A percentile compares a stretch with the other conserved stretches of the same genome.
Evolutionary conservation across 2,888 invertebrate species (phyloP).

Genomic region (Drosophila percnosoma): DNA sequence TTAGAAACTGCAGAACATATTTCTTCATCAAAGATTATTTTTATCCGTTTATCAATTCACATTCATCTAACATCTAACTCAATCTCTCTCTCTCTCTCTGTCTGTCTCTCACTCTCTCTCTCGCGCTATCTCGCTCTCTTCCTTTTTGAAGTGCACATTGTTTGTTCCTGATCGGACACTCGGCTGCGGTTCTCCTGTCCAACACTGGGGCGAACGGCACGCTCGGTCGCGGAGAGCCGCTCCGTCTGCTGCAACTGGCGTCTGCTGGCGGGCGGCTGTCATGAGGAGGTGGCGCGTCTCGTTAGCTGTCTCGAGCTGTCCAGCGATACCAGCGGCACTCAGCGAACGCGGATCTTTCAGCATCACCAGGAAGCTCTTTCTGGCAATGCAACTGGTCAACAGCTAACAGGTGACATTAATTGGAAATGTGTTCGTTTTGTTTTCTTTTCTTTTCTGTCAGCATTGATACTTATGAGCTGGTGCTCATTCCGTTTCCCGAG

Average conservation of each 20-base stretch:
- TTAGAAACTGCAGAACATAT: neutral
- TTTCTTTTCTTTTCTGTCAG: conserved; percentile 75
- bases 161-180: conserved; percentile 86
- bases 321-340: conserved; percentile 64
- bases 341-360: conserved; percentile 83
- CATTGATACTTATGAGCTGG: conserved; percentile 87
- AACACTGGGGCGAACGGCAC: conserved; percentile 85
- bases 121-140: neutral
- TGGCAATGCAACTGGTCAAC: conserved; percentile 66
- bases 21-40: neutral
- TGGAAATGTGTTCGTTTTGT: conserved; percentile 4
- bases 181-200: conserved; percentile 86
- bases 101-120: neutral
- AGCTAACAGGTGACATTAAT: conserved; percentile 19
- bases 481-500: conserved; percentile 86
- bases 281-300: conserved; percentile 84
- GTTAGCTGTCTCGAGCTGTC: conserved; percentile 70
- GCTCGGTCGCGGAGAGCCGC: conserved; percentile 85
- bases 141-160: neutral
- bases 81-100: neutral
- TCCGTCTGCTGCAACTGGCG: conserved; percentile 79
- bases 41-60: neutral
- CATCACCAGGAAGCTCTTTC: conserved; percentile 82
- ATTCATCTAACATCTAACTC: too few relatives aligned
- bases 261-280: conserved; percentile 84